Conservation (phyloP, 1,140 invertebrate genomes). For the Geopemphigus sp. region DNA sequence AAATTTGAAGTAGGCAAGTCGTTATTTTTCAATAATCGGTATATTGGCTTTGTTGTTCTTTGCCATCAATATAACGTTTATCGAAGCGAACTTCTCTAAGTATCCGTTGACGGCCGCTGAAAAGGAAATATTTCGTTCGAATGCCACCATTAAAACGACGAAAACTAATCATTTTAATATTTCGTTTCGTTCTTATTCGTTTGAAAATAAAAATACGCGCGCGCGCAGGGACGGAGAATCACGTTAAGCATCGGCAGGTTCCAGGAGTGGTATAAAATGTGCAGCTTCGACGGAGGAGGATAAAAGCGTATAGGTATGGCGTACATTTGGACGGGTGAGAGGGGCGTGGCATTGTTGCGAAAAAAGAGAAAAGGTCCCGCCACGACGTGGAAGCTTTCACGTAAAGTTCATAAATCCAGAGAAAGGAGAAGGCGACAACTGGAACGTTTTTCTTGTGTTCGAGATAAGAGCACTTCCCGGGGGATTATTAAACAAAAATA, state of each 20-base stretch:
- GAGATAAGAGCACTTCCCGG: slow-evolving; percentile 23
- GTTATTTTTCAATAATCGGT: slow-evolving; percentile 11
- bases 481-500: slow-evolving; percentile 21
- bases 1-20: slow-evolving; percentile 8
- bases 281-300: background rate
- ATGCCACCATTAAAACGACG: slow-evolving; percentile 2
- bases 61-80: background rate
- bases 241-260: too few species aligned
- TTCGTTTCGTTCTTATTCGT: background rate
- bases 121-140: background rate
- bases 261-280: background rate
- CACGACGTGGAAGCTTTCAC: background rate
- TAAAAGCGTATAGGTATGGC: background rate
- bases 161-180: background rate
- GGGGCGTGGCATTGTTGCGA: too few species aligned
- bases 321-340: too few species aligned
- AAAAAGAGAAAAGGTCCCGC: background rate
- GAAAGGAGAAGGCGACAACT: background rate
- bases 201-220: background rate
- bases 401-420: slow-evolving; percentile 37
- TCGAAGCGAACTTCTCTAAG: background rate
- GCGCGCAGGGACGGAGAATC: background rate
- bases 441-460: slow-evolving; percentile 32
- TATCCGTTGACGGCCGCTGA: too few species aligned
- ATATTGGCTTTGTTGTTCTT: background rate